These are phyloP conservation scores for Syngnathus scovelli DNA, from an alignment of 2,113 vertebrate species.

Conservation along the genomic window DNA sequence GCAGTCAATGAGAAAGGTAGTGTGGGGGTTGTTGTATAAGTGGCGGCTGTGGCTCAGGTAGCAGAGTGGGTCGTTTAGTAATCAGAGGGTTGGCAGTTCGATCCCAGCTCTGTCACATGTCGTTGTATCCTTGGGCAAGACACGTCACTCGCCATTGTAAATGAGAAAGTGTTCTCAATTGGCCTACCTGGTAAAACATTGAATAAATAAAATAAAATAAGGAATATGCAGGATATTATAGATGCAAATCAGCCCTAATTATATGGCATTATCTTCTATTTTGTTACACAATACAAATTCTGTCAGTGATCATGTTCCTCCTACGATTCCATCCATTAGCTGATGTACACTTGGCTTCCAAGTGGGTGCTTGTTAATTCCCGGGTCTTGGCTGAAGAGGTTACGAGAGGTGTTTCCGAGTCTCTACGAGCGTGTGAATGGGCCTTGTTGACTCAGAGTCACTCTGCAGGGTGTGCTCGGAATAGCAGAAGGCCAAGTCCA, in stretches of 20 bases:
- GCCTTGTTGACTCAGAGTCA: conserved; percentile 60
- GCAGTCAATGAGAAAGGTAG: conserved; percentile 32
- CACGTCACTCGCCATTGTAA: too few relatives aligned
- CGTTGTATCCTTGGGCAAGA: too few relatives aligned
- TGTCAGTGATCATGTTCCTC: not conserved
- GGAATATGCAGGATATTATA: too few relatives aligned
- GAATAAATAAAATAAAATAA: too few relatives aligned
- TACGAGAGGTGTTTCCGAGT: conserved; percentile 30
- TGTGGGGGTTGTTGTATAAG: conserved; percentile 3
- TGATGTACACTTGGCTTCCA: conserved; percentile 10
- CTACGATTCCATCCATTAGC: conserved; percentile 25
- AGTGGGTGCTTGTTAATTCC: conserved; percentile 46
- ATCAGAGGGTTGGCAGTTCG: too few relatives aligned
- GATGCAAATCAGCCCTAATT: too few relatives aligned
- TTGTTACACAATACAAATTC: too few relatives aligned
- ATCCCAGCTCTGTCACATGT: too few relatives aligned
- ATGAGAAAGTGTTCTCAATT: too few relatives aligned
- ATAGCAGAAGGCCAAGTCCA: conserved; percentile 64
- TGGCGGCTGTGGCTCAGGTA: not conserved
- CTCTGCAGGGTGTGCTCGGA: conserved; percentile 38
- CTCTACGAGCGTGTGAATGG: conserved; percentile 42
- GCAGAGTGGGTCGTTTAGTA: too few relatives aligned
- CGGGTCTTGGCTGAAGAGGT: conserved; percentile 49
- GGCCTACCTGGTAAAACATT: too few relatives aligned
- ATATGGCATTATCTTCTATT: too few relatives aligned